phyloP scores from a whole-genome alignment of 2,888 invertebrate species.

The Drosophila siamana region DNA sequence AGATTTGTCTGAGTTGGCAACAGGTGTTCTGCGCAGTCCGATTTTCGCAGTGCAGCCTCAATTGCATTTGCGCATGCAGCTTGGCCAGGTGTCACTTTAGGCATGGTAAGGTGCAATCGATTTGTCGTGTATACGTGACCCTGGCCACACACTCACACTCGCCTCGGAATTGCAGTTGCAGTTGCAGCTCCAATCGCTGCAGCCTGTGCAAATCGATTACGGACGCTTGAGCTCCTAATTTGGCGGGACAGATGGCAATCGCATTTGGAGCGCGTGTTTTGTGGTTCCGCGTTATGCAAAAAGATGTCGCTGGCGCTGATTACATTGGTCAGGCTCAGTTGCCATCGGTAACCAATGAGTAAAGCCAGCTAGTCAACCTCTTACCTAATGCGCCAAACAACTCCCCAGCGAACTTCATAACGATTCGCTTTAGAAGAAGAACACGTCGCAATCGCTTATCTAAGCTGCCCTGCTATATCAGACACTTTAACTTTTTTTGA shows the following conservation, averaged over 20 bases:
- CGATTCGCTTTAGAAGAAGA: too few relatives aligned
- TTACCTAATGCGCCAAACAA: neutral
- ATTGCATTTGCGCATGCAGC: conserved; percentile 18
- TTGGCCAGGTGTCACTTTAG: conserved; percentile 68
- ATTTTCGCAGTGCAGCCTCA: conserved; percentile 2
- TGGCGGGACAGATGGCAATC: conserved; percentile 70
- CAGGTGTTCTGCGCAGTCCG: conserved; percentile 44
- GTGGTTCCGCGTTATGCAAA: conserved; percentile 68
- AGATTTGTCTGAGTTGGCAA: conserved; percentile 37
- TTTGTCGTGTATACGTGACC: conserved; percentile 78
- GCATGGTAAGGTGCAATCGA: conserved; percentile 72
- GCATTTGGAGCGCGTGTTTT: conserved; percentile 79
- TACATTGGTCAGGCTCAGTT: conserved; percentile 67
- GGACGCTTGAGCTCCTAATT: conserved; percentile 68
- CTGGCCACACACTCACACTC: conserved; percentile 42
- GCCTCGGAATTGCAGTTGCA: conserved; percentile 14
- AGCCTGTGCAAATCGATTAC: conserved; percentile 70
- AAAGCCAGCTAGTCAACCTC: neutral
- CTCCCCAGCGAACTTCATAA: too few relatives aligned
- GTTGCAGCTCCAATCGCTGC: conserved; percentile 5
- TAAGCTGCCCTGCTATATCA: neutral
- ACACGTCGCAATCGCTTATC: neutral
- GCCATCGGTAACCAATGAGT: conserved; percentile 4
- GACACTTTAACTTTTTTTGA: too few relatives aligned
- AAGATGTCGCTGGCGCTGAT: conserved; percentile 41